Conservation (phyloP, 2,797 vertebrate species). For the Jordanella pulchra region DNA sequence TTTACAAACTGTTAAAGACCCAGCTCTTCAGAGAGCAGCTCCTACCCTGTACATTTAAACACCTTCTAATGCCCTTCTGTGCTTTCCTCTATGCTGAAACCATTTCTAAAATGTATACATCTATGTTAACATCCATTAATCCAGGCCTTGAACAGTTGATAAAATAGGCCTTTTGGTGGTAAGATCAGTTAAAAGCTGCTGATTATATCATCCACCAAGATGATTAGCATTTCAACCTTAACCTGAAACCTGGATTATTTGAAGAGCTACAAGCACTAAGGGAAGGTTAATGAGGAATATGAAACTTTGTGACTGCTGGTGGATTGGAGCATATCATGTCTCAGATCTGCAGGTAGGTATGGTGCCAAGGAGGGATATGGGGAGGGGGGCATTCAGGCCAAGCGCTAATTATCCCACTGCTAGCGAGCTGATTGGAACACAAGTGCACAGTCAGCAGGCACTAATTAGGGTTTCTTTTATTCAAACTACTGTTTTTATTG, state of each 20-base stretch:
- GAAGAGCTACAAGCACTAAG: conserved; percentile 61
- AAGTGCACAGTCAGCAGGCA: conserved; percentile 78
- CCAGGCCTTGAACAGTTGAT: conserved; percentile 20
- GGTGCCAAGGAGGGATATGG: conserved; percentile 56
- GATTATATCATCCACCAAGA: conserved; percentile 47
- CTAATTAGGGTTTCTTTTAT: conserved; percentile 77
- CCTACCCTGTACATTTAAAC: neutral
- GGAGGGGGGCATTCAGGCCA: conserved; percentile 61
- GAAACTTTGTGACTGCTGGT: conserved; percentile 59
- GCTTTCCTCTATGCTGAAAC: neutral
- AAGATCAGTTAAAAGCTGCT: conserved; percentile 42
- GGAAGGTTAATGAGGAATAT: conserved; percentile 74
- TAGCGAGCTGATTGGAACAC: conserved; percentile 68
- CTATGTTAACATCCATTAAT: conserved; percentile 38
- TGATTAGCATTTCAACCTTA: conserved; percentile 69
- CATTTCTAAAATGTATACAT: too few species aligned
- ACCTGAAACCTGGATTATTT: conserved; percentile 68
- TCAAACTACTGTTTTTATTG: conserved; percentile 77
- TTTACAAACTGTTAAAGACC: neutral
- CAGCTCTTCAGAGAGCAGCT: neutral
- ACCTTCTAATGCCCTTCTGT: neutral
- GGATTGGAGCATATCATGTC: conserved; percentile 60
- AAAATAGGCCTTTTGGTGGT: conserved; percentile 43
- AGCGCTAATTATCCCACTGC: conserved; percentile 74
- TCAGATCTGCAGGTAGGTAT: conserved; percentile 70